Evolutionary conservation across 2,888 invertebrate species (phyloP).

Genomic region (Campoplex nolae): DNA sequence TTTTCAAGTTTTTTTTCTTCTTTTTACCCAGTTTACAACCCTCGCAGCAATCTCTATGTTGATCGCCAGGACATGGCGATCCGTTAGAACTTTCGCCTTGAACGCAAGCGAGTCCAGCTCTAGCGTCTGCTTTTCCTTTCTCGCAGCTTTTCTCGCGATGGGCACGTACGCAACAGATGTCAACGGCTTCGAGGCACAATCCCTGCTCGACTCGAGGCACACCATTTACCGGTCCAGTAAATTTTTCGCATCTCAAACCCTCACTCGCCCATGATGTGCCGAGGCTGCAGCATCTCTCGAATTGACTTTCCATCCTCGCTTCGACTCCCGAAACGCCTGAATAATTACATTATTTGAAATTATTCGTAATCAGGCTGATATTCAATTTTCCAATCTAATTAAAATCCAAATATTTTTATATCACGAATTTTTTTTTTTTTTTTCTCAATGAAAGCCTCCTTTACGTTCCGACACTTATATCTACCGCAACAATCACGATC

Average conservation of each 20-base stretch:
- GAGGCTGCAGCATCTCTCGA: slow-evolving; percentile 85
- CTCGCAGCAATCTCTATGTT: slow-evolving; percentile 83
- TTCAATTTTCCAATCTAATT: background rate
- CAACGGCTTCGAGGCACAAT: slow-evolving; percentile 87
- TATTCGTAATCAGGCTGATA: background rate
- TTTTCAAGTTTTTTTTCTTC: background rate
- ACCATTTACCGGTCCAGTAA: slow-evolving; percentile 86
- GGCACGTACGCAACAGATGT: slow-evolving; percentile 87
- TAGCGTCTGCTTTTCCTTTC: slow-evolving; percentile 85
- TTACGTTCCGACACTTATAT: slow-evolving; percentile 22
- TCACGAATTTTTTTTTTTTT: slow-evolving; percentile 5
- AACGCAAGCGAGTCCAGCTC: slow-evolving; percentile 83
- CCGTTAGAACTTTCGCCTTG: slow-evolving; percentile 60
- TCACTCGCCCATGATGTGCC: slow-evolving; percentile 86
- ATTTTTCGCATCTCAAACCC: slow-evolving; percentile 84
- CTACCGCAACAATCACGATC: slow-evolving; percentile 34
- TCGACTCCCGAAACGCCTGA: slow-evolving; percentile 57
- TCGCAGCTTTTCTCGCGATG: slow-evolving; percentile 85
- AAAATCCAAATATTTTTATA: background rate
- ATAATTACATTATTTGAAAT: background rate
- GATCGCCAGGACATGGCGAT: slow-evolving; percentile 73
- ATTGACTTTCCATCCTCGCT: slow-evolving; percentile 74
- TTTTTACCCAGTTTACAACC: slow-evolving; percentile 81
- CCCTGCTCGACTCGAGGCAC: slow-evolving; percentile 87
- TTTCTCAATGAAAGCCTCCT: background rate